A percentile compares a stretch with the other conserved stretches of the same genome.
These are phyloP conservation scores for Lagria hirta DNA, from an alignment of 2,888 invertebrate genomes.

Conservation along the genomic window DNA sequence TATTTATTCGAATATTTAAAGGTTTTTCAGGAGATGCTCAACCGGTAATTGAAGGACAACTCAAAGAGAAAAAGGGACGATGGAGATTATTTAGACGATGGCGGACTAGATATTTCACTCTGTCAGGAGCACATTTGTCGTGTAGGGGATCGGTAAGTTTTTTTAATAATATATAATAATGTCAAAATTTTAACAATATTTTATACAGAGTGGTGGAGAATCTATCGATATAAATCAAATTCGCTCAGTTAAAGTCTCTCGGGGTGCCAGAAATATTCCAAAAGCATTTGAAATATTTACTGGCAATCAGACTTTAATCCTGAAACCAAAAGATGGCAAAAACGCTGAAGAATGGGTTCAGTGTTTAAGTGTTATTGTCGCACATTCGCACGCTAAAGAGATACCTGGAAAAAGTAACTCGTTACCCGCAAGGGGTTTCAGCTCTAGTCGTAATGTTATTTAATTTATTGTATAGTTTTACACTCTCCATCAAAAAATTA, in stretches of 20 bases:
- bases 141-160: slow-evolving; percentile 77
- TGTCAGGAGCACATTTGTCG: slow-evolving; percentile 89
- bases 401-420: slow-evolving; percentile 55
- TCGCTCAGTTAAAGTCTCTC: slow-evolving; percentile 89
- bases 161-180: slow-evolving; percentile 6
- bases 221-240: slow-evolving; percentile 92
- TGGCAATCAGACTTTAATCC: slow-evolving; percentile 85
- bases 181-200: slow-evolving; percentile 16
- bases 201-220: slow-evolving; percentile 75
- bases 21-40: slow-evolving; percentile 69
- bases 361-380: slow-evolving; percentile 89
- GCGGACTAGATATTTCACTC: slow-evolving; percentile 91
- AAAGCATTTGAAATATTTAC: slow-evolving; percentile 97
- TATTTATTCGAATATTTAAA: too few relatives aligned
- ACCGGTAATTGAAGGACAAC: slow-evolving; percentile 86
- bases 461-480: slow-evolving; percentile 31
- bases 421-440: slow-evolving; percentile 53
- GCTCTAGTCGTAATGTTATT: slow-evolving; percentile 52
- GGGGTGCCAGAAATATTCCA: slow-evolving; percentile 88
- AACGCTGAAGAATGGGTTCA: slow-evolving; percentile 97
- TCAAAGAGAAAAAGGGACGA: slow-evolving; percentile 89
- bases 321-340: slow-evolving; percentile 92
- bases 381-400: slow-evolving; percentile 75
- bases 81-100: slow-evolving; percentile 90
- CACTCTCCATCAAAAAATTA: slow-evolving; percentile 3